Percentiles rank a stretch among this genome's conserved stretches.
phyloP scores from a whole-genome alignment of 1,140 invertebrate genomes.

The Heterodera carotae region DNA sequence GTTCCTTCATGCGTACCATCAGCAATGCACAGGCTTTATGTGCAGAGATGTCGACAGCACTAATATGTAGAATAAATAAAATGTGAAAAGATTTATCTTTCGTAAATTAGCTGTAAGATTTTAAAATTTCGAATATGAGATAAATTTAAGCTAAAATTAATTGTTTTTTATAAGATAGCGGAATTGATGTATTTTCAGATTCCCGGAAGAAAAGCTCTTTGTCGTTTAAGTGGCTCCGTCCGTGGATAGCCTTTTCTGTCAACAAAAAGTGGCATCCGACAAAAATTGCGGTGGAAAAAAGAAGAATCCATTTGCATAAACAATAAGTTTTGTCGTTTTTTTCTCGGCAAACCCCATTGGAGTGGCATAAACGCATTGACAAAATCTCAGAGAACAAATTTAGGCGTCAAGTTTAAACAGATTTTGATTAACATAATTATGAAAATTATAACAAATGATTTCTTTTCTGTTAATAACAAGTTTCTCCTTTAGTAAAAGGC shows the following conservation, averaged over 20 bases:
- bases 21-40: slow-evolving; percentile 29
- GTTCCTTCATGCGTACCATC: slow-evolving; percentile 22
- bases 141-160: too few species aligned
- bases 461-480: not conserved
- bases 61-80: slow-evolving; percentile 3
- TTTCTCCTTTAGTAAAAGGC: not conserved
- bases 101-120: not conserved
- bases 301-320: slow-evolving; percentile 15
- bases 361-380: not conserved
- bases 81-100: not conserved
- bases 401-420: too few species aligned
- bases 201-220: too few species aligned
- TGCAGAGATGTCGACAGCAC: slow-evolving; percentile 28
- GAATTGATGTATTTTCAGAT: not conserved
- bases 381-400: too few species aligned
- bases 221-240: not conserved
- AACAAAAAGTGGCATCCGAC: not conserved
- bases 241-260: not conserved
- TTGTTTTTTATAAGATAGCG: too few species aligned
- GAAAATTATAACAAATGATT: not conserved
- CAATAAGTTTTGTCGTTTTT: slow-evolving; percentile 1
- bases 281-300: not conserved
- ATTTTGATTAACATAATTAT: too few species aligned
- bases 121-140: not conserved
- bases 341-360: not conserved